Evolutionary conservation across 1,140 invertebrate species (phyloP), one percentile per base, ranked within the genome.

Genomic region (Lepidostoma basale): DNA sequence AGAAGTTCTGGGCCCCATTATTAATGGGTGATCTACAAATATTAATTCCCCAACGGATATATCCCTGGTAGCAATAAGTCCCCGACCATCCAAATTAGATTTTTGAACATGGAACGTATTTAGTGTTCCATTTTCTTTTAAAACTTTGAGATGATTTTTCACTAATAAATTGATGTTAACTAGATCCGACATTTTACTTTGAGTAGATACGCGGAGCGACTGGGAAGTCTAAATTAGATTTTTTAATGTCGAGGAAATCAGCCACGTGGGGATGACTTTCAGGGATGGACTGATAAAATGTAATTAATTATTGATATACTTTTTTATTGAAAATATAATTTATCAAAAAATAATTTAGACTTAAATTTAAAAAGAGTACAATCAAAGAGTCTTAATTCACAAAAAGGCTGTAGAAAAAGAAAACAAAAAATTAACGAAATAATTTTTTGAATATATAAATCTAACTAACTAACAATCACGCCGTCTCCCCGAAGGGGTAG

Each of bases 1-100:
- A 66, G 79, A 74, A 28, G 77, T 83, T 71, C 83, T 80, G 3
- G 89, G 89, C 0, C 90, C 90, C 25, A 86, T 74, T 12, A 92
- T 79, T 2, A 92, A 73, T 0, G 90, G 87, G 40, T 77, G 79
- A 76, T 92, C 90, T 1, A 85, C 78, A 70, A 90, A 89, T 10
- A 93, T 85, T 25, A 89, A 74, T 77, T 92, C 89, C 22, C 89
- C 89, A 3, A 80, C 69, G 14, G 76, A 72, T 10, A 92, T 88
- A 69, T 89, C 84, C 33, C 86, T 78, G 0, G 75, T 85, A 0
- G 89, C 89, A 60, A 91, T 85, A 8, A 92, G 67, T 10, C 89
- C 89, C 3, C 89, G 84, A 1, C 90, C 90, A 22, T 84, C 83
- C 8, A 89, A 69, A 0, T 78, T 72, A 0, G 88, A 89, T 60